Evolutionary conservation across 1,140 invertebrate genomes (phyloP).

Genomic region (Papilio polytes): DNA sequence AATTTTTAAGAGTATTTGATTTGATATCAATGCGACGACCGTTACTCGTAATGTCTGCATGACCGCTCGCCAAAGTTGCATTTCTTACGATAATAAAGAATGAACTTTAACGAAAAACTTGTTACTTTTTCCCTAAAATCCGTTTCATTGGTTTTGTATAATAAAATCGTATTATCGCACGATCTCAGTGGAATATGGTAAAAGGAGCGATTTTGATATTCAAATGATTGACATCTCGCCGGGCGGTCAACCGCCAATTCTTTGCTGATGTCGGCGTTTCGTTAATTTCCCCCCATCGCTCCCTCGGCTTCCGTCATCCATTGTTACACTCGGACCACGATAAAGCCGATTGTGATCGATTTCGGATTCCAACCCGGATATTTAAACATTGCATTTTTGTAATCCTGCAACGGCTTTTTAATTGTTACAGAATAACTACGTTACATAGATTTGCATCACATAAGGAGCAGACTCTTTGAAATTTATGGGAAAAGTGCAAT

Average conservation of each 20-base stretch:
- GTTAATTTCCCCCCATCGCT: conserved; percentile 58
- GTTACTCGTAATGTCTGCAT: conserved; percentile 71
- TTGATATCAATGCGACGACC: conserved; percentile 56
- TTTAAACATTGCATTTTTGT: conserved; percentile 4
- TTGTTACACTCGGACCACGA: conserved; percentile 73
- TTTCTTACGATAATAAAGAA: conserved; percentile 55
- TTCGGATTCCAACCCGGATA: conserved; percentile 52
- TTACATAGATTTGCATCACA: neutral
- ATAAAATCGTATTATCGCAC: conserved; percentile 73
- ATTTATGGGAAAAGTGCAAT: neutral
- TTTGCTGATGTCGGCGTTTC: conserved; percentile 48
- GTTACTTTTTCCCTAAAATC: conserved; percentile 62
- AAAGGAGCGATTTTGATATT: conserved; percentile 75
- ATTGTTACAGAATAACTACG: neutral
- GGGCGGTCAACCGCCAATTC: conserved; percentile 70
- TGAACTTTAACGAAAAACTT: conserved; percentile 55
- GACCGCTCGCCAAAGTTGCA: conserved; percentile 59
- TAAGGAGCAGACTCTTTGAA: neutral
- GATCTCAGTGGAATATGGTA: conserved; percentile 73
- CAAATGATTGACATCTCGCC: conserved; percentile 83
- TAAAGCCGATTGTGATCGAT: conserved; percentile 71
- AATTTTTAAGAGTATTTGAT: conserved; percentile 17
- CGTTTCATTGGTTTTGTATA: conserved; percentile 72
- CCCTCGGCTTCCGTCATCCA: conserved; percentile 58
- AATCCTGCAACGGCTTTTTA: conserved; percentile 4